Base-by-base conservation (phyloP, 2,113 vertebrate species). In the Solea solea region DNA sequence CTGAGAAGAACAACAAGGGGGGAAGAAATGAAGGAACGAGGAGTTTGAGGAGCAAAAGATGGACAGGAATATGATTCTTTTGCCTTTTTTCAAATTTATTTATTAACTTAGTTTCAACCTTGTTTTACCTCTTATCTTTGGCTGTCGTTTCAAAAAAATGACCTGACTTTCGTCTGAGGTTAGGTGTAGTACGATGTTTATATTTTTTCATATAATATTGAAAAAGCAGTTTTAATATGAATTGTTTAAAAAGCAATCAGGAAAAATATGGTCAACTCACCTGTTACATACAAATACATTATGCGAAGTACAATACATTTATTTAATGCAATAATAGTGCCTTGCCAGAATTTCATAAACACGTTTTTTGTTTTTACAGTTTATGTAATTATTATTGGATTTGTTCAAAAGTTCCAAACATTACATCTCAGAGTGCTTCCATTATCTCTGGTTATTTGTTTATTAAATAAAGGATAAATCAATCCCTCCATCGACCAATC, bases 1-100 rank as follows among this genome's bases (percentile, higher is more conserved):
- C 87, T 83, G 77, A 89, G 84, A 64, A 85, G 72, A 81, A 57
- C 42, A 64, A 72, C 15, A 60, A 72, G 57, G 48, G 27, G 67
- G 54, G 5, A 2, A 67, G 65, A 72, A 74, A 74, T 13, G 9
- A 49, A 70, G 49, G 74, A 67, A 67, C 64, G 70, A 64, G 52
- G 71, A 65, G 51, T 65, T 40, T n/a, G 49, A 70, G 7, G 64
- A 76, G 65, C 8, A 69, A 72, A 53, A n/a, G 72, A 76, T 69
- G 64, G 80, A 66, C 70, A 41, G 14, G 56, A 76, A 72, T 74
- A 72, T 62, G 39, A 64, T 14, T 9, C 27, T 2, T 42, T 15
- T 58, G 7, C 3, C 34, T 6, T 34, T 34, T 11, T 12, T 48
- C 57, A 21, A 69, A 10, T 60, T 49, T 40, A 42, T n/a, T 7